Percentiles rank a stretch among this genome's conserved stretches.
These are phyloP conservation scores for Batillaria attramentaria DNA, from an alignment of 1,140 invertebrate genomes.

Conservation along the genomic window DNA sequence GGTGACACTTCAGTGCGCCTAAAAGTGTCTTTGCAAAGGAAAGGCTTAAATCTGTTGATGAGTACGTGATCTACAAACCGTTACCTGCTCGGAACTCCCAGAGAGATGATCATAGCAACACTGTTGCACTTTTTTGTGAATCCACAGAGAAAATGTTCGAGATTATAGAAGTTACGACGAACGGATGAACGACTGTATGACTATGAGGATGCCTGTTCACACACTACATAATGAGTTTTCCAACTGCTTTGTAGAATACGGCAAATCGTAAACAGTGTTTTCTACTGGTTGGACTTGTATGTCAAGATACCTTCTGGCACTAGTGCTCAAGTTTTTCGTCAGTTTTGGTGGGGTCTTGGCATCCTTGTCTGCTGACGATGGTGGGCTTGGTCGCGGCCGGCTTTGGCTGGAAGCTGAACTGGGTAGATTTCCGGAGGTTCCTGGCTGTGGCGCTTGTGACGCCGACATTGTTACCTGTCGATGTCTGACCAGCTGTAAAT, in stretches of 20 bases:
- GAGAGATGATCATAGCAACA: too few relatives aligned
- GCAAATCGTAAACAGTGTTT: background rate
- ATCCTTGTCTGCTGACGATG: slow-evolving; percentile 52
- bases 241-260: too few relatives aligned
- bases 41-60: too few relatives aligned
- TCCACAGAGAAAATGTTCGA: too few relatives aligned
- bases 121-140: too few relatives aligned
- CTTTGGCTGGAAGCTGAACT: slow-evolving; percentile 19
- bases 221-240: too few relatives aligned
- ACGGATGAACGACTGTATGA: background rate
- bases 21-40: too few relatives aligned
- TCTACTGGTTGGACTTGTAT: background rate
- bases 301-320: slow-evolving; percentile 33
- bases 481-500: background rate
- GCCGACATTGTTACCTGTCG: slow-evolving; percentile 1
- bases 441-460: slow-evolving; percentile 28
- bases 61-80: too few relatives aligned
- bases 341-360: slow-evolving; percentile 35
- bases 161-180: too few relatives aligned
- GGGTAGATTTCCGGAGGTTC: slow-evolving; percentile 27
- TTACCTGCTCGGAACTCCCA: too few relatives aligned
- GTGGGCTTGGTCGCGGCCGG: slow-evolving; percentile 10
- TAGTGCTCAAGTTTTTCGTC: slow-evolving; percentile 35
- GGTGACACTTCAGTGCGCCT: too few relatives aligned
- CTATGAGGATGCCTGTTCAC: background rate